Percentiles rank a stretch among this genome's conserved stretches.
Evolutionary conservation across 2,113 vertebrate genomes (phyloP).

Genomic region (Panthera tigris): DNA sequence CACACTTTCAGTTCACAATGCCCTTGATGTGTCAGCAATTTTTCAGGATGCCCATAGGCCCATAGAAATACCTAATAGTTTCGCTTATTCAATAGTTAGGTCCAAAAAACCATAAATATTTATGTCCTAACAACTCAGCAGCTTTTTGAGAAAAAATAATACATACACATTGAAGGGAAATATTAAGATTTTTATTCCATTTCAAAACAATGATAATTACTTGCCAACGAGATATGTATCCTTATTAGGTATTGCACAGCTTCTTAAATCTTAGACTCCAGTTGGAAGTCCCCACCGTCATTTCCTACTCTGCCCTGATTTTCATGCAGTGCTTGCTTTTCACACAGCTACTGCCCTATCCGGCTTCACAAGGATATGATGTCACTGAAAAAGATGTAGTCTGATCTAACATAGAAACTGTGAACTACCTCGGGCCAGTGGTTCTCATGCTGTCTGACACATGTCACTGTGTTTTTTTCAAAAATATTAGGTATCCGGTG

Average conservation of each 20-base stretch:
- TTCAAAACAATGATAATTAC: not conserved
- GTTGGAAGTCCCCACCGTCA: not conserved
- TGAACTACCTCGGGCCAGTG: not conserved
- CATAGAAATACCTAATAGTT: not conserved
- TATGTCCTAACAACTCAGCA: not conserved
- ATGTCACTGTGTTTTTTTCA: not conserved
- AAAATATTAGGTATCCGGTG: not conserved
- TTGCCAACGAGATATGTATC: not conserved
- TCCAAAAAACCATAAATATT: not conserved
- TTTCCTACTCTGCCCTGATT: not conserved
- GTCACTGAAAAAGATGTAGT: not conserved
- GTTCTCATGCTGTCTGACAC: not conserved
- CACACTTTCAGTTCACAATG: not conserved
- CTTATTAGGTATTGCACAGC: not conserved
- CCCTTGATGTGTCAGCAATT: not conserved
- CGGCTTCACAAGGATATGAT: not conserved
- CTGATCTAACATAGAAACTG: not conserved
- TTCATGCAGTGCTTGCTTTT: not conserved
- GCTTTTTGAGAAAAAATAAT: not conserved
- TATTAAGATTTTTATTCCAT: not conserved
- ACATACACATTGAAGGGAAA: not conserved
- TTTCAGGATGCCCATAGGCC: not conserved
- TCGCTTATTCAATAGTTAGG: not conserved
- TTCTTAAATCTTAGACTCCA: not conserved
- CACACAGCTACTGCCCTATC: not conserved